These are phyloP conservation scores for Baryphthengus martii DNA, from an alignment of 2,113 vertebrate genomes.

Conservation along the genomic window DNA sequence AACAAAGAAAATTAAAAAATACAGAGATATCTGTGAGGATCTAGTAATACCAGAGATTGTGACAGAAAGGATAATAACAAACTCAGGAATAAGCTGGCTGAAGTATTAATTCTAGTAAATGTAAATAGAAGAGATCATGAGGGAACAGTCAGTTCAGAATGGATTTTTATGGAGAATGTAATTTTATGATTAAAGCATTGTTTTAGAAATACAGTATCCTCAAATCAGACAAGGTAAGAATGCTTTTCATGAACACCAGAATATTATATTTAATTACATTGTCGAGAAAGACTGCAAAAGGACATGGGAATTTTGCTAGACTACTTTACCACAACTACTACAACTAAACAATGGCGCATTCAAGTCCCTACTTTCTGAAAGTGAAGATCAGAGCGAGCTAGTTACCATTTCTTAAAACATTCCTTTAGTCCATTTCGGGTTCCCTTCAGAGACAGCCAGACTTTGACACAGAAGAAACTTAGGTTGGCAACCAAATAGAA, in stretches of 20 bases:
- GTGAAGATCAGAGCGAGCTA: rapidly evolving
- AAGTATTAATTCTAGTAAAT: conserved; percentile 39
- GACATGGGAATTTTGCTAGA: neutral
- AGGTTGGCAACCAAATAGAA: neutral
- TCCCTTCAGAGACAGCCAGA: neutral
- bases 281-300: neutral
- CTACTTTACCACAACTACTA: neutral
- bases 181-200: conserved; percentile 45
- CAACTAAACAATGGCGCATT: neutral
- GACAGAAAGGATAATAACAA: conserved; percentile 24
- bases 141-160: conserved; percentile 3
- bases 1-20: conserved; percentile 55
- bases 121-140: conserved; percentile 43
- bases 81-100: conserved; percentile 27
- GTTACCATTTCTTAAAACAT: neutral
- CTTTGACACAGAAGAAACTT: neutral
- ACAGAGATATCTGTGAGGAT: conserved; percentile 44
- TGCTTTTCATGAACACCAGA: conserved; percentile 6
- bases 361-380: neutral
- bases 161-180: conserved; percentile 28
- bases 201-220: neutral
- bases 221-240: conserved; percentile 10
- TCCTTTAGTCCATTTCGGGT: neutral
- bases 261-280: conserved; percentile 26
- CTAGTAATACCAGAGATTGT: conserved; percentile 31